These are phyloP conservation scores for Alosa alosa DNA, from an alignment of 2,113 vertebrate genomes.

Conservation along the genomic window DNA sequence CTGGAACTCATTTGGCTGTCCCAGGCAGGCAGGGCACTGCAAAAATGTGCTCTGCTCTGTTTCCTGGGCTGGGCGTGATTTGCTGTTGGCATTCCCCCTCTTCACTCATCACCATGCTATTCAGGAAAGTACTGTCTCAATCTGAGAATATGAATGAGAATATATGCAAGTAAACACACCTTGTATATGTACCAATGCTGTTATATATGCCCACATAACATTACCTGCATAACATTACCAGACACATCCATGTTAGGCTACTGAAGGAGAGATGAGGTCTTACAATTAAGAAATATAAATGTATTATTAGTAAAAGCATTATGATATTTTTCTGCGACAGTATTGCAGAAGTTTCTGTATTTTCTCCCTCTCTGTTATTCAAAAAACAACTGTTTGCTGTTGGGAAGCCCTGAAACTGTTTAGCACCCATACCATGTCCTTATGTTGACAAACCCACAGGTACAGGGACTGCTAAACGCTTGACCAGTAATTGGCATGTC, in stretches of 20 bases:
- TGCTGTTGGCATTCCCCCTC: background rate
- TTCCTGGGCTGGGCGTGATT: background rate
- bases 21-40: background rate
- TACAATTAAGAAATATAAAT: no score
- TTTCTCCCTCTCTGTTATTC: no score
- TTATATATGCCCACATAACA: no score
- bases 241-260: no score
- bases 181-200: no score
- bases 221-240: no score
- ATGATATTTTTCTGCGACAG: background rate
- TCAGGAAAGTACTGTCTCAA: background rate
- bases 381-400: background rate
- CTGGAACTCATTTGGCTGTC: background rate
- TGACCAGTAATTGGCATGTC: slow-evolving; percentile 33
- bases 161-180: no score
- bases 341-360: no score
- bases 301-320: no score
- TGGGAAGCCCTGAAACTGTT: slow-evolving; percentile 31
- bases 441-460: slow-evolving; percentile 32
- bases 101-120: background rate
- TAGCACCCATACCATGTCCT: slow-evolving; percentile 24
- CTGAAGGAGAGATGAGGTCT: no score
- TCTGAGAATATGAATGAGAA: no score
- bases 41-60: background rate
- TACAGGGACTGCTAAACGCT: slow-evolving; percentile 3